Evolutionary conservation across 1,140 invertebrate species (phyloP).

Genomic region (Neodiprion pinetum): DNA sequence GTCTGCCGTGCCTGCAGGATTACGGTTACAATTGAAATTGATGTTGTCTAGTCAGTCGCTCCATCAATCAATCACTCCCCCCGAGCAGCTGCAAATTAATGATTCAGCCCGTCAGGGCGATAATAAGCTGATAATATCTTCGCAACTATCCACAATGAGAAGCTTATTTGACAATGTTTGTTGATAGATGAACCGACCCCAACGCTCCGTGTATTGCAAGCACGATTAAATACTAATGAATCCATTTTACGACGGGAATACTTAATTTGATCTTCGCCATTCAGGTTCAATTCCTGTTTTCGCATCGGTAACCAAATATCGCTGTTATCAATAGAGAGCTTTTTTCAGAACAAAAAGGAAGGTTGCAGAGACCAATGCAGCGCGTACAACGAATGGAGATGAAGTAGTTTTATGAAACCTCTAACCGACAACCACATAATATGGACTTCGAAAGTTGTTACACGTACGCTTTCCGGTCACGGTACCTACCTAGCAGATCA

Average conservation of each 20-base stretch:
- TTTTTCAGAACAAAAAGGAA: too few species aligned
- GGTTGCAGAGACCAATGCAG: too few species aligned
- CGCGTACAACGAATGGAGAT: too few species aligned
- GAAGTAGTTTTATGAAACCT: too few species aligned
- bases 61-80: neutral
- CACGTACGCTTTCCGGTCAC: too few species aligned
- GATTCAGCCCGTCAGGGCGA: neutral
- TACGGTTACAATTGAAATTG: constrained; percentile 5
- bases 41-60: constrained; percentile 5
- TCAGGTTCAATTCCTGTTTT: too few species aligned
- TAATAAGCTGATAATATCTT: constrained; percentile 2
- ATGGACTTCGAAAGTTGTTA: too few species aligned
- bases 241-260: neutral
- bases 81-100: constrained; percentile 1
- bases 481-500: too few species aligned
- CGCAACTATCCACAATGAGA: neutral
- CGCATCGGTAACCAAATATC: too few species aligned
- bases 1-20: neutral
- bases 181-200: neutral
- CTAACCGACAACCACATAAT: too few species aligned
- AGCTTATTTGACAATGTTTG: constrained; percentile 4
- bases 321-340: too few species aligned
- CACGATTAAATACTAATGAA: neutral
- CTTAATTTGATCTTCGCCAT: too few species aligned
- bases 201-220: neutral